These are phyloP conservation scores for Caloenas nicobarica DNA, from an alignment of 2,113 vertebrate species.

Conservation along the genomic window DNA sequence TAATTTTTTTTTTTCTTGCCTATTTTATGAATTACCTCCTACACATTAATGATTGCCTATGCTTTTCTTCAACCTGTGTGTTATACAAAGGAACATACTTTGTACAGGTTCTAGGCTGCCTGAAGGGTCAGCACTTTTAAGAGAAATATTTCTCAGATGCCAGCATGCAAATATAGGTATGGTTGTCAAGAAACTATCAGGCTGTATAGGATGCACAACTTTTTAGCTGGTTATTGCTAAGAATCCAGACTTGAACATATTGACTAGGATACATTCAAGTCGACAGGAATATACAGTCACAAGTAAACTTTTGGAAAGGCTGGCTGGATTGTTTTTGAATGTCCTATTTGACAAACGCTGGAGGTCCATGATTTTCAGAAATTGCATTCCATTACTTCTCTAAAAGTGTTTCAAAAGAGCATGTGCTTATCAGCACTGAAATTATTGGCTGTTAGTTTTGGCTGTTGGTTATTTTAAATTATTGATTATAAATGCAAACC, in stretches of 20 bases:
- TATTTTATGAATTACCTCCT: background rate
- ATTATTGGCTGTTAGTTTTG: background rate
- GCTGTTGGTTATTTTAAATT: background rate
- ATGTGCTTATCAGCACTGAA: background rate
- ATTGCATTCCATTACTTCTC: background rate
- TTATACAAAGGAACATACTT: background rate
- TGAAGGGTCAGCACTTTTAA: background rate
- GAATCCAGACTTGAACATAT: background rate
- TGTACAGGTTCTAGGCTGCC: background rate
- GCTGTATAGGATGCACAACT: background rate
- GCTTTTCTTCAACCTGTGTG: background rate
- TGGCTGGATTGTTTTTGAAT: background rate
- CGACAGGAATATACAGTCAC: background rate
- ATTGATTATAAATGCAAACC: background rate
- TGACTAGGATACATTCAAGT: background rate
- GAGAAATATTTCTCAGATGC: background rate
- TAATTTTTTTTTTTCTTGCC: background rate
- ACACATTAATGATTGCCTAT: background rate
- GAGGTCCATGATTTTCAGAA: background rate
- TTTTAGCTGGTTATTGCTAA: background rate
- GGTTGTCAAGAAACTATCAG: background rate
- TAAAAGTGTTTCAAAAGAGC: background rate
- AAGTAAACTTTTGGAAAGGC: background rate
- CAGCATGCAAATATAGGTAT: background rate
- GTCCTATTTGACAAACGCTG: background rate